Conservation (phyloP, 64 coral and sea anemone species). For the Montipora foliosa region DNA sequence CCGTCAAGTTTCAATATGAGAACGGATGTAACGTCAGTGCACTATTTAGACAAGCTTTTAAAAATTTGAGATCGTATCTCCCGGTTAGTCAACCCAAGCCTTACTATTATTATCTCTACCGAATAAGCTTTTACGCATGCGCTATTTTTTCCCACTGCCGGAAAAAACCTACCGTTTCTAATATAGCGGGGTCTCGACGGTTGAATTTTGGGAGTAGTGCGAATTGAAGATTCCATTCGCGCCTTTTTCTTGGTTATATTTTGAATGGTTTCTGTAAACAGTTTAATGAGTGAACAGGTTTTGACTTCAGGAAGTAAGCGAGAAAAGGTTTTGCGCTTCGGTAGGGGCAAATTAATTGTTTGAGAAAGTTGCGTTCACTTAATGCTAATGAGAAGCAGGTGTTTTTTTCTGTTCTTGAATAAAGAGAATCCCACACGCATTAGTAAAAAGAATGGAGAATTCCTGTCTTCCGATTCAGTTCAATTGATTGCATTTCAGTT, state of each 20-base stretch:
- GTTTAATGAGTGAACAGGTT: not conserved
- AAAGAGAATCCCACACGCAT: slow-evolving; percentile 50
- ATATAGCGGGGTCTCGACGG: too few species aligned
- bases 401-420: slow-evolving; percentile 44
- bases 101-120: slow-evolving; percentile 3
- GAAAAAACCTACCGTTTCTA: not conserved
- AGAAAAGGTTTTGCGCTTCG: not conserved
- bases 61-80: slow-evolving; percentile 51
- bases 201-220: not conserved
- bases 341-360: slow-evolving; percentile 43
- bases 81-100: not conserved
- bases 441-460: slow-evolving; percentile 39
- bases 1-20: slow-evolving; percentile 39
- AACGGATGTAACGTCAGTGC: slow-evolving; percentile 21
- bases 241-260: not conserved
- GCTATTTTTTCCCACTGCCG: not conserved
- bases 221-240: not conserved
- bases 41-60: slow-evolving; percentile 54
- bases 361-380: slow-evolving; percentile 14
- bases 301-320: slow-evolving; percentile 42
- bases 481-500: slow-evolving; percentile 28
- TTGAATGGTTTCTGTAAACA: not conserved
- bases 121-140: slow-evolving; percentile 17
- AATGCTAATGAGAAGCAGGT: slow-evolving; percentile 50
- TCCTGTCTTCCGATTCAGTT: slow-evolving; percentile 46